Evolutionary conservation across 2,797 vertebrate species (phyloP).

Genomic region (Pangasius sanitwongsei): DNA sequence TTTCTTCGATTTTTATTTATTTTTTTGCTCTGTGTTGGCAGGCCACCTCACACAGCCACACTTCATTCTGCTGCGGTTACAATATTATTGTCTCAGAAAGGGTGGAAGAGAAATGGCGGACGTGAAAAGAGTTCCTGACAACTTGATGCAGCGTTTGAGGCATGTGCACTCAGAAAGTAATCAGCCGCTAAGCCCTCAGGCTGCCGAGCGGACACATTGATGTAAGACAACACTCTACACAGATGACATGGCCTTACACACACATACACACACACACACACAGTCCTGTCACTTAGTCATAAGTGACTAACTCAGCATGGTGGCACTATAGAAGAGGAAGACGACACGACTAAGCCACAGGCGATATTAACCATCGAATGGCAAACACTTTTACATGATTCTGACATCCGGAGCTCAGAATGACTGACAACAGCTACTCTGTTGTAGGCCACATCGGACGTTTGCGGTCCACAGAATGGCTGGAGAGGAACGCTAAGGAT

Average conservation of each 20-base stretch:
- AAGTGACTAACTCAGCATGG: constrained; percentile 44
- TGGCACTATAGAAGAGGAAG: constrained; percentile 30
- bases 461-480: not conserved
- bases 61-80: constrained; percentile 53
- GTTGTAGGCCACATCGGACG: not conserved
- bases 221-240: constrained; percentile 59
- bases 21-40: not conserved
- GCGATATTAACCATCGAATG: constrained; percentile 40
- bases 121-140: constrained; percentile 59
- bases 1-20: not conserved
- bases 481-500: constrained; percentile 28
- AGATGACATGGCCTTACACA: constrained; percentile 33
- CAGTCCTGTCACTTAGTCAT: constrained; percentile 40
- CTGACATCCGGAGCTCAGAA: constrained; percentile 27
- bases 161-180: constrained; percentile 64
- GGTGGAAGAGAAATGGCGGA: constrained; percentile 53
- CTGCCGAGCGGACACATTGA: constrained; percentile 59
- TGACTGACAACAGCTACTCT: constrained; percentile 24
- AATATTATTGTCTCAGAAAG: constrained; percentile 56
- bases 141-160: constrained; percentile 62
- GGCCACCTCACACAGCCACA: constrained; percentile 40
- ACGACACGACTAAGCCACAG: constrained; percentile 25
- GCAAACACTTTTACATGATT: constrained; percentile 24
- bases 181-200: constrained; percentile 61
- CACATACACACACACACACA: not conserved